Percentiles rank a stretch among this genome's conserved stretches.
Conservation (phyloP, 2,797 vertebrate species). For the Chrosomus eos region DNA sequence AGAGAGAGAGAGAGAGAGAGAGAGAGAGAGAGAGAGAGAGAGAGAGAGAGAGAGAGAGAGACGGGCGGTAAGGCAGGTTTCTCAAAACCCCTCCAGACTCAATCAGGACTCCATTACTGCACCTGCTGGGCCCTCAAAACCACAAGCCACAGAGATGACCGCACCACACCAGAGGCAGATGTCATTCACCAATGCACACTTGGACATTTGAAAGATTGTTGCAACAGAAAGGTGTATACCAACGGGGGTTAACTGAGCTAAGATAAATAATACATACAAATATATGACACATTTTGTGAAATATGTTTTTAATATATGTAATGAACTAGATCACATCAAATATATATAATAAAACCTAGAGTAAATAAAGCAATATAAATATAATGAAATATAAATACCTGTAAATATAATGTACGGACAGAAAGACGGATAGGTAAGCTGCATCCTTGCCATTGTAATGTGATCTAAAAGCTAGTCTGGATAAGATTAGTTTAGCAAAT, state of each 20-base stretch:
- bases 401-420: too few species aligned
- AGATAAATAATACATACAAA: not conserved
- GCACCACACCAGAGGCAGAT: slow-evolving; percentile 34
- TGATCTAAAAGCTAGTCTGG: slow-evolving; percentile 22
- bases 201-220: slow-evolving; percentile 21
- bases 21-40: not conserved
- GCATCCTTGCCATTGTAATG: not conserved
- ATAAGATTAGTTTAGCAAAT: slow-evolving; percentile 42
- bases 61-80: slow-evolving; percentile 34
- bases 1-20: not conserved
- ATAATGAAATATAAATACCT: too few species aligned
- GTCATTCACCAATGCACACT: slow-evolving; percentile 25
- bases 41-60: not conserved
- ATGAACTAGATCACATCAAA: too few species aligned
- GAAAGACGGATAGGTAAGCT: too few species aligned
- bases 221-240: not conserved
- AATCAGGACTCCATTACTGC: slow-evolving; percentile 61
- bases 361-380: too few species aligned
- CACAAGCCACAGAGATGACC: slow-evolving; percentile 45
- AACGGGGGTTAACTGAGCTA: not conserved
- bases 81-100: slow-evolving; percentile 60
- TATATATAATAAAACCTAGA: too few species aligned
- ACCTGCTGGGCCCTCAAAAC: slow-evolving; percentile 45
- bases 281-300: too few species aligned
- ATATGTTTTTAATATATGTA: too few species aligned